Evolutionary conservation across 1,140 invertebrate species (phyloP).

Genomic region (Leptestheria dahalacensis): DNA sequence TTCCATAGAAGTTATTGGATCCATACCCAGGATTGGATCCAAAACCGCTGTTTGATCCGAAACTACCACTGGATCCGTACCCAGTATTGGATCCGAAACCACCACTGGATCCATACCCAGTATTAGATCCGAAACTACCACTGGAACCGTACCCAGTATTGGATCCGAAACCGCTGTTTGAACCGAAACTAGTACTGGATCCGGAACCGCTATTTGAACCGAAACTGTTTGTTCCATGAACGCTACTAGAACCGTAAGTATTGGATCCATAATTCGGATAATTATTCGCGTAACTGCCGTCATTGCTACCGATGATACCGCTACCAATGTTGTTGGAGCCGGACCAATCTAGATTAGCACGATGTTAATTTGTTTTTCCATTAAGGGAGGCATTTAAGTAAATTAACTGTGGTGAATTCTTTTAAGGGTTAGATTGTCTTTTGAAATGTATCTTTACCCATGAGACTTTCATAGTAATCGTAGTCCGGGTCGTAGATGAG

Average conservation of each 20-base stretch:
- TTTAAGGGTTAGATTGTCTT: too few relatives aligned
- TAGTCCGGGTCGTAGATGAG: slow-evolving; percentile 78
- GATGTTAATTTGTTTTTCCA: too few relatives aligned
- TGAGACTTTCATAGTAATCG: slow-evolving; percentile 80
- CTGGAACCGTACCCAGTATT: background rate
- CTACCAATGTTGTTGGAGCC: too few relatives aligned
- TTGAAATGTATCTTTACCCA: slow-evolving; percentile 48
- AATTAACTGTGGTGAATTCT: too few relatives aligned
- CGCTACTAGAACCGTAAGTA: background rate
- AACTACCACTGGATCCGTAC: background rate
- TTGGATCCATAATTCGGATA: too few relatives aligned
- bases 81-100: background rate
- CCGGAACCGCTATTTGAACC: background rate
- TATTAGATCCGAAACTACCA: background rate
- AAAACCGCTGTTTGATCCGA: background rate
- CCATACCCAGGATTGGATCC: background rate
- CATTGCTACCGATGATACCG: too few relatives aligned
- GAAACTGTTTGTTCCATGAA: background rate
- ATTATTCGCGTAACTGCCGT: too few relatives aligned
- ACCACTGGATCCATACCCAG: too few relatives aligned
- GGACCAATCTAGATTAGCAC: too few relatives aligned
- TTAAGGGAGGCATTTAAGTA: too few relatives aligned
- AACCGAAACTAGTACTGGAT: background rate
- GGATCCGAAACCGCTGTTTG: background rate
- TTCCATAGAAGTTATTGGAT: background rate